Base-by-base conservation (phyloP, 2,888 invertebrate species). In the Nomada fucata region DNA sequence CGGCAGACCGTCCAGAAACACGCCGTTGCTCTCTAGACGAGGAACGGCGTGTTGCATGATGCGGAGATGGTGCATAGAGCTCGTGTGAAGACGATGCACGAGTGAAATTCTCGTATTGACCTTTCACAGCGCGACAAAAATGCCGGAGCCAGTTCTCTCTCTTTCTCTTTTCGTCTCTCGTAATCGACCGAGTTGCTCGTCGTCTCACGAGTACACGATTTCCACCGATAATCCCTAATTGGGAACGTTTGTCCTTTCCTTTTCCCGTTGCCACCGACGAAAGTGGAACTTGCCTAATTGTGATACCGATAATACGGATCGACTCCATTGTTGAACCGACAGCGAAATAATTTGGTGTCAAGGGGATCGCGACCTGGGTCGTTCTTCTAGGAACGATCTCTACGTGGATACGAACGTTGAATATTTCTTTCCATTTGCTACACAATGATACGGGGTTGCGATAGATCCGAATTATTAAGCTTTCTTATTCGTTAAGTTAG, bases 71-170 rank as follows among this genome's bases (percentile, higher is more conserved):
- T 77, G 81, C 86, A 85, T 85, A 79, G 76, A 84, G 86, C 86
- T 86, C 89, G 90, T 89, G 89, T 89, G 89, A 90, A 89, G 91
- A 89, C 88, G 89, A 89, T 88, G 86, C 90, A 84, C 92, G 91
- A 93, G 93, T 93, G 93, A 93, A 93, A 93, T 93, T 91, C 92
- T 90, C 90, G 90, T 91, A 92, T 91, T 93, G 93, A 93, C 93
- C 93, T 93, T 93, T 93, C 91, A 86, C 88, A 88, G 82, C 80
- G 83, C 71, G 85, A 88, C 86, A 91, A 90, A 92, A 91, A 91
- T 89, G 86, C 79, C 86, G 83, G 83, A 91, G 92, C 91, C 90
- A 91, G 91, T 91, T 88, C 80, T 88, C 76, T 67, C 36, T 53
- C 67, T 36, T 3, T n/a, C 4, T 53, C 20, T 15, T 57, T 18